Conservation (phyloP, 1,140 invertebrate genomes). For the Drosophila arizonae region DNA sequence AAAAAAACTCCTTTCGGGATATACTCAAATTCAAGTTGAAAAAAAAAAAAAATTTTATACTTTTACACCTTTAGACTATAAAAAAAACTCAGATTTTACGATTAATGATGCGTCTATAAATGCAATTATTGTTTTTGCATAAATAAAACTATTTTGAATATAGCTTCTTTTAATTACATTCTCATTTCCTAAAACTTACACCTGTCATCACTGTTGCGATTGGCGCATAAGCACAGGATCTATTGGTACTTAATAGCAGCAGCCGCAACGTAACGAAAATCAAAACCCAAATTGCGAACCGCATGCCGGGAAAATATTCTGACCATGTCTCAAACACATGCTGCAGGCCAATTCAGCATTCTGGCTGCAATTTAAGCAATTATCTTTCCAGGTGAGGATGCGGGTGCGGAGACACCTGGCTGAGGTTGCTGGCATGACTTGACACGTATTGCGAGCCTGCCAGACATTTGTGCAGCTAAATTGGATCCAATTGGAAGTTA, state of each 20-base stretch:
- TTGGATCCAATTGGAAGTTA: not conserved
- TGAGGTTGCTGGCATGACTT: conserved; percentile 53
- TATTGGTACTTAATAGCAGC: conserved; percentile 60
- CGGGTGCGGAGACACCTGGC: conserved; percentile 30
- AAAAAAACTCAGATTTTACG: no score
- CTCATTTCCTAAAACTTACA: no score
- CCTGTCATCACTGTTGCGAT: no score
- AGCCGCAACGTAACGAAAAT: conserved; percentile 31
- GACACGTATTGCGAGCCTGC: conserved; percentile 46
- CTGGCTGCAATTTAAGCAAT: conserved; percentile 68
- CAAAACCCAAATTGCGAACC: conserved; percentile 33
- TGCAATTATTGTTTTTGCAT: no score
- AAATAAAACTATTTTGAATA: no score
- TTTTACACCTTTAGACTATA: no score
- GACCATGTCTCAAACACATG: conserved; percentile 33
- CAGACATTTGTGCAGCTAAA: conserved; percentile 13
- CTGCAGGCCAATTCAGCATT: conserved; percentile 52
- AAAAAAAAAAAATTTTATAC: no score
- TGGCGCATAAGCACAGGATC: no score
- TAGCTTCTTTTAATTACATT: no score
- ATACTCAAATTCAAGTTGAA: no score
- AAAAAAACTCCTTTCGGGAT: no score
- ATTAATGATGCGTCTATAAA: no score
- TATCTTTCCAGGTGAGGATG: conserved; percentile 41
- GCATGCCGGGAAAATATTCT: conserved; percentile 32